Percentiles rank a stretch among this genome's conserved stretches.
Conservation (phyloP, 2,888 invertebrate species). For the Oscheius onirici region DNA sequence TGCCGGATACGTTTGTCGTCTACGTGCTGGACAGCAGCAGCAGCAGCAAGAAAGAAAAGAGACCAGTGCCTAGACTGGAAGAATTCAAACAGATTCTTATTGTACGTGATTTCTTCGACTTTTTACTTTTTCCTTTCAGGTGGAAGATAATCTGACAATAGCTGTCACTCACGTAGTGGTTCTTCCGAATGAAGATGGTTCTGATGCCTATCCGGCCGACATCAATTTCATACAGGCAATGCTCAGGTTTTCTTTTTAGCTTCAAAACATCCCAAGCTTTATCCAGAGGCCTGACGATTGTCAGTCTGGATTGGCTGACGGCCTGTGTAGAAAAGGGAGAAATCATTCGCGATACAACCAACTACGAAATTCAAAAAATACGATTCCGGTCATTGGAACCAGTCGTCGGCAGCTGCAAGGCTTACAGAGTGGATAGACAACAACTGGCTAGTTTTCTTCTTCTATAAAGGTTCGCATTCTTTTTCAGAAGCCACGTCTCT, state of each 20-base stretch:
- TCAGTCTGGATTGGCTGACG: neutral
- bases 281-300: slow-evolving; percentile 14
- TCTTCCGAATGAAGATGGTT: neutral
- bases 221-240: slow-evolving; percentile 8
- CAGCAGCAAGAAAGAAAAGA: slow-evolving; percentile 24
- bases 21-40: neutral
- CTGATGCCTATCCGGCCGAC: neutral
- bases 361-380: neutral
- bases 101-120: neutral
- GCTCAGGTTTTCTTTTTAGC: neutral
- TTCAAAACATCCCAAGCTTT: neutral
- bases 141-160: neutral
- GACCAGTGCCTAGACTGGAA: neutral
- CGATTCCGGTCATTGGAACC: neutral
- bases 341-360: neutral
- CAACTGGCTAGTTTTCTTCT: slow-evolving; percentile 31
- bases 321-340: neutral
- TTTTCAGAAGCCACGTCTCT: slow-evolving; percentile 45
- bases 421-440: slow-evolving; percentile 34
- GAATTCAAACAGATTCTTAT: slow-evolving; percentile 5
- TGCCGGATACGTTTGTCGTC: slow-evolving; percentile 37
- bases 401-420: neutral
- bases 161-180: slow-evolving; percentile 12
- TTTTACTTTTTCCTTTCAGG: neutral
- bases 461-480: neutral